phyloP scores from a whole-genome alignment of 2,888 invertebrate species.

The Pachliopta kotzebuea region DNA sequence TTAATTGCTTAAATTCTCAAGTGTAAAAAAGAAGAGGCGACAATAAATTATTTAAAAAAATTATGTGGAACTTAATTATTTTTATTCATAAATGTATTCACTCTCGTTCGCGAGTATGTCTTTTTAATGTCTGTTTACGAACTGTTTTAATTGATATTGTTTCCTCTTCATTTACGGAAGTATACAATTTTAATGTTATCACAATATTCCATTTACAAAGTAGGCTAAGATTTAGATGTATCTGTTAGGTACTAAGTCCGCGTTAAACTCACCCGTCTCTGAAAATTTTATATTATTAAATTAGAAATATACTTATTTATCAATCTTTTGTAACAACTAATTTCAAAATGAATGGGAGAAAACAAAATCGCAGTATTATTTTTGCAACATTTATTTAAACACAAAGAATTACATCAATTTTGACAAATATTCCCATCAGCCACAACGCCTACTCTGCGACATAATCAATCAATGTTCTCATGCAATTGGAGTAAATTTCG shows the following conservation, averaged over 20 bases:
- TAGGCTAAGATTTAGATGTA: conserved; percentile 70
- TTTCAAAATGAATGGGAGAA: conserved; percentile 74
- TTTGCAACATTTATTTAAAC: conserved; percentile 57
- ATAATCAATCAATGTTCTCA: not conserved
- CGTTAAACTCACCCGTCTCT: conserved; percentile 80
- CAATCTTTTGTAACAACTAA: conserved; percentile 73
- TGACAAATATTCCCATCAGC: conserved; percentile 5
- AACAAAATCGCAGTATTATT: conserved; percentile 56
- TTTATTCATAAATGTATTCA: not conserved
- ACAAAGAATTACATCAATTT: conserved; percentile 24
- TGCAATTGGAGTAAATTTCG: not conserved
- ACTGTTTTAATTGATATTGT: not conserved
- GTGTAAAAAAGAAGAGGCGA: conserved; percentile 26
- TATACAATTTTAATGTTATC: conserved; percentile 37
- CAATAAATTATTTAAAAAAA: conserved; percentile 11
- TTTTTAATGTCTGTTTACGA: not conserved
- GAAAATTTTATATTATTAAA: conserved; percentile 80
- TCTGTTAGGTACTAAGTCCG: conserved; percentile 68
- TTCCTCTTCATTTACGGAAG: conserved; percentile 31
- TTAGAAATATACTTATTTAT: conserved; percentile 81
- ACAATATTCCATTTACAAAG: conserved; percentile 78
- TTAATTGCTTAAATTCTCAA: conserved; percentile 39
- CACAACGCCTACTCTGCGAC: not conserved
- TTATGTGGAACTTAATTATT: not conserved
- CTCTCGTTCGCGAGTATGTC: no score